Conservation (phyloP, 2,113 vertebrate genomes). For the Odocoileus hemionus region DNA sequence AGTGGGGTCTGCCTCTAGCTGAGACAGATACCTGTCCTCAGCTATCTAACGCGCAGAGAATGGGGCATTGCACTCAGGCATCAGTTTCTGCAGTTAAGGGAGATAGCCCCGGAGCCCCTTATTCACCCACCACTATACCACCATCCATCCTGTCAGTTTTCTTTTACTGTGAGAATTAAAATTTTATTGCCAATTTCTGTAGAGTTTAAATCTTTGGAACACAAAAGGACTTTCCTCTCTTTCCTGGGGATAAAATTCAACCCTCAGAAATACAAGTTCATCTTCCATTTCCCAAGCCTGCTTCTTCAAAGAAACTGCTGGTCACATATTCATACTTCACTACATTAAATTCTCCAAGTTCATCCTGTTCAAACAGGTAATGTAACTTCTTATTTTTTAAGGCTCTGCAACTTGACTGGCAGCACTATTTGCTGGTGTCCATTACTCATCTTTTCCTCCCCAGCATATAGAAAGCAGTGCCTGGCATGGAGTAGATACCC, state of each 20-base stretch:
- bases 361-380: background rate
- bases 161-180: background rate
- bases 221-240: background rate
- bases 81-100: background rate
- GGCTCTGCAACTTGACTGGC: background rate
- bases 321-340: background rate
- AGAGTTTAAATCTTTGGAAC: background rate
- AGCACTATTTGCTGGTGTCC: background rate
- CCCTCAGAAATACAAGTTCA: background rate
- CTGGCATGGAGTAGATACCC: background rate
- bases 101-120: background rate
- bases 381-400: background rate
- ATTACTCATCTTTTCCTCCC: background rate
- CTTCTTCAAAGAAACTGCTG: background rate
- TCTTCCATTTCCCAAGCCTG: background rate
- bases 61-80: fast-evolving
- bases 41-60: background rate
- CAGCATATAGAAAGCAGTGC: background rate
- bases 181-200: background rate
- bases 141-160: background rate
- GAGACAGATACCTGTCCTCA: background rate
- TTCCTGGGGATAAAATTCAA: background rate
- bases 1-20: background rate
- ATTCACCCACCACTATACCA: background rate
- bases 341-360: background rate